These are phyloP conservation scores for Edolisoma coerulescens DNA, from an alignment of 2,113 vertebrate species.

Conservation along the genomic window DNA sequence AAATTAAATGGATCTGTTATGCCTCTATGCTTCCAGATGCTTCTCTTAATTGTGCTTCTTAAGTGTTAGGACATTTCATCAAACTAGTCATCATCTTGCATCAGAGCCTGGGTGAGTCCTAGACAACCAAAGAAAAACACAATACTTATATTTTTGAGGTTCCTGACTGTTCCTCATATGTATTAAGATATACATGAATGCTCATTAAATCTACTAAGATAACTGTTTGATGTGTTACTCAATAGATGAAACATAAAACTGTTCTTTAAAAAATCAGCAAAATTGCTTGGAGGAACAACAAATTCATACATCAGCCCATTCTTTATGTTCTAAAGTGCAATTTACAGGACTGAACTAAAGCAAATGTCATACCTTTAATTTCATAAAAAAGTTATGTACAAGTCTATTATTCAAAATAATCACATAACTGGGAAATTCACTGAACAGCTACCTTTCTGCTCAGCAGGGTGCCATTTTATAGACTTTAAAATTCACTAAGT, in stretches of 20 bases:
- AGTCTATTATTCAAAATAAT: constrained; percentile 98
- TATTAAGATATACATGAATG: constrained; percentile 40
- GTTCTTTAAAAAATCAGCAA: constrained; percentile 77
- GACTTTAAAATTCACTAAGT: constrained; percentile 92
- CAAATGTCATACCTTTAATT: constrained; percentile 89
- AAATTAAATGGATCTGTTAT: not conserved
- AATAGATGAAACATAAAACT: constrained; percentile 74
- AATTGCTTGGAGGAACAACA: constrained; percentile 76
- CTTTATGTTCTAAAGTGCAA: constrained; percentile 77
- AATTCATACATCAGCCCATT: constrained; percentile 72
- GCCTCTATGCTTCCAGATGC: not conserved
- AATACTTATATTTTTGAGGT: constrained; percentile 5
- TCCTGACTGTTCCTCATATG: constrained; percentile 14
- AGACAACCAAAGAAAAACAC: not conserved
- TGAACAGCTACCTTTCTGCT: constrained; percentile 90
- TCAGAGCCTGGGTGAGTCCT: not conserved
- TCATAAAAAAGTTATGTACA: constrained; percentile 86
- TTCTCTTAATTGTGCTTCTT: not conserved
- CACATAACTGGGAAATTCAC: constrained; percentile 89
- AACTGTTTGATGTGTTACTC: constrained; percentile 72
- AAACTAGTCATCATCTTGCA: not conserved
- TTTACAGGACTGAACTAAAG: constrained; percentile 77
- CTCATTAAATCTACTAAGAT: constrained; percentile 72
- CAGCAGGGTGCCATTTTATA: constrained; percentile 94
- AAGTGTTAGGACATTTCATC: not conserved